phyloP scores from a whole-genome alignment of 2,113 vertebrate genomes.

The Argyrosomus japonicus region DNA sequence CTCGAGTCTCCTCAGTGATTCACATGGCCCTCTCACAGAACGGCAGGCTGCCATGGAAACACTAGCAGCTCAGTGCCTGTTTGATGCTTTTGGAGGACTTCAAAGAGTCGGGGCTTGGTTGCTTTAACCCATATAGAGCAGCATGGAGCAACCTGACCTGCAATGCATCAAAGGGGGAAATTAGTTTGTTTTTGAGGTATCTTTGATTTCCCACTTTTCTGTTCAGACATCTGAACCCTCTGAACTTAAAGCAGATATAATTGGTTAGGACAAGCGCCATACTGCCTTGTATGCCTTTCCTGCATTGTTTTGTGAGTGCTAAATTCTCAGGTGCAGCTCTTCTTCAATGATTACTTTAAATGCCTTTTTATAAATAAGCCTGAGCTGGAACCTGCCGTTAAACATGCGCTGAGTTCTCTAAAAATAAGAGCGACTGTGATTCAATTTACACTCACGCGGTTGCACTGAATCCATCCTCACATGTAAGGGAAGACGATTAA shows the following conservation, averaged over 20 bases:
- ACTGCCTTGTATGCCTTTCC: neutral
- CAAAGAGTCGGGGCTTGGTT: slow-evolving; percentile 59
- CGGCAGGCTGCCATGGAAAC: slow-evolving; percentile 67
- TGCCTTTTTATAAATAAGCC: slow-evolving; percentile 2
- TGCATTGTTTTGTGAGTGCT: slow-evolving; percentile 6
- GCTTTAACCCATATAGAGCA: slow-evolving; percentile 57
- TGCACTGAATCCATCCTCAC: slow-evolving; percentile 24
- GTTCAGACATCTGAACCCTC: neutral
- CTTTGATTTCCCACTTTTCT: slow-evolving; percentile 32
- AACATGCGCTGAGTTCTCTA: neutral
- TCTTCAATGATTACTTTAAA: slow-evolving; percentile 9
- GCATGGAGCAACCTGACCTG: slow-evolving; percentile 53
- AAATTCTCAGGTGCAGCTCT: neutral
- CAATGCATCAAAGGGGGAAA: slow-evolving; percentile 48
- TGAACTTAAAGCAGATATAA: slow-evolving; percentile 39
- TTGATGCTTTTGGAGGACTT: slow-evolving; percentile 65
- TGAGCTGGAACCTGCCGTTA: slow-evolving; percentile 3
- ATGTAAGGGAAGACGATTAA: slow-evolving; percentile 9
- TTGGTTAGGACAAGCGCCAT: slow-evolving; percentile 5
- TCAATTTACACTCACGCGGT: slow-evolving; percentile 19
- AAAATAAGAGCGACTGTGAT: slow-evolving; percentile 15
- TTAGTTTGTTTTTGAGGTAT: slow-evolving; percentile 58
- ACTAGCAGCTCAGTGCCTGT: slow-evolving; percentile 36
- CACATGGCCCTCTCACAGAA: slow-evolving; percentile 25
- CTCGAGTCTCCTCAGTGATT: slow-evolving; percentile 10